These are phyloP conservation scores for Malacosoma neustria DNA, from an alignment of 2,888 invertebrate genomes.

Conservation along the genomic window DNA sequence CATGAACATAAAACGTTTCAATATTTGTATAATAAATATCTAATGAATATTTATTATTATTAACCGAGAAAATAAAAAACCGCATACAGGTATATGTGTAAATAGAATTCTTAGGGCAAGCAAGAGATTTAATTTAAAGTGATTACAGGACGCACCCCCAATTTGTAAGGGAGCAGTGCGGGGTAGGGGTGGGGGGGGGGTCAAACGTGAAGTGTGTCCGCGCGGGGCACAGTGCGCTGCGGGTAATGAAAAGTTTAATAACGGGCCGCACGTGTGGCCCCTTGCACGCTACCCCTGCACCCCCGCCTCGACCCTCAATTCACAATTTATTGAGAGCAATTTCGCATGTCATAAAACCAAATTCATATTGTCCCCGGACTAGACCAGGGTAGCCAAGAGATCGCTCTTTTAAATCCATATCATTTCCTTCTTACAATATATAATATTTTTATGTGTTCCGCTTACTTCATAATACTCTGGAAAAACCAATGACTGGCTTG, in stretches of 20 bases:
- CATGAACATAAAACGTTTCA: too few relatives aligned
- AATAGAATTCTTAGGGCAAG: neutral
- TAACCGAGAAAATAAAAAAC: too few relatives aligned
- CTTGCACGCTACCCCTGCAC: slow-evolving; percentile 8
- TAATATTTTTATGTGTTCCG: too few relatives aligned
- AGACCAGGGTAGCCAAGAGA: neutral
- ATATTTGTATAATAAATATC: too few relatives aligned
- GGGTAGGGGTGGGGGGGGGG: neutral
- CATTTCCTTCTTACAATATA: too few relatives aligned
- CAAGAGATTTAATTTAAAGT: neutral
- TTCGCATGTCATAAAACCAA: slow-evolving; percentile 72
- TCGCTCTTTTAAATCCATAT: too few relatives aligned
- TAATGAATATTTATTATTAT: too few relatives aligned
- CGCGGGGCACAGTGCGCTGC: slow-evolving; percentile 13
- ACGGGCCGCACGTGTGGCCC: slow-evolving; percentile 50
- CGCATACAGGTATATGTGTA: too few relatives aligned
- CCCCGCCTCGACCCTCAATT: slow-evolving; percentile 29
- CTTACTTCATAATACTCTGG: too few relatives aligned
- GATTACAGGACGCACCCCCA: neutral
- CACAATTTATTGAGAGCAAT: slow-evolving; percentile 67
- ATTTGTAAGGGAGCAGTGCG: neutral
- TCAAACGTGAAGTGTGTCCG: neutral
- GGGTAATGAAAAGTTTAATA: slow-evolving; percentile 67
- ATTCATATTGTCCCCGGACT: slow-evolving; percentile 47
- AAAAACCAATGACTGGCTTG: too few relatives aligned